Base-by-base conservation (phyloP, 2,113 vertebrate genomes). In the Tautogolabrus adspersus region DNA sequence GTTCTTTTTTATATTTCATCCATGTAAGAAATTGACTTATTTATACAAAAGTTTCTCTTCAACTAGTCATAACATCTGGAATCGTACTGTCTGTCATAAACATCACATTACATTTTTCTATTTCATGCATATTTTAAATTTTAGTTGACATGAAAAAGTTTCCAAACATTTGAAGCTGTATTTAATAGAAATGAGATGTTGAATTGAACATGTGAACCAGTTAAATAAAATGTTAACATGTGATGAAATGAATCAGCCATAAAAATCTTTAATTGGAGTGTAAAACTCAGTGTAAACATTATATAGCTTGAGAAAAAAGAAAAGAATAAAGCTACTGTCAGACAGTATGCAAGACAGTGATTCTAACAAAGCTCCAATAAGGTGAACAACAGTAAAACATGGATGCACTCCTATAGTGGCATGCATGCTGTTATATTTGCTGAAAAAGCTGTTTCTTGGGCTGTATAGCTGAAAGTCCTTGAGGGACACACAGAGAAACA, bases 391-490 rank as follows among this genome's bases (percentile, higher is more conserved):
- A 44, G 8, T 5, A 34, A 1, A 11, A 22, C 3, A 16, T 11
- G 11, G 8, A 16, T 60, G 23, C 37, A 46, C 26, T 44, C 21
- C 49, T 3, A 1, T 4, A 22, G 37, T 38, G 7, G 34, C 38
- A 52, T 59, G 34, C 63, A 13, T 30, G 40, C 63, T 30, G 61
- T 23, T 7, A 22, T 34, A 13, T 40, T n/a, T 42, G 49, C 30
- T 16, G 3, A 18, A 49, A 49, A 49, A 19, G 47, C 47, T 49
- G 0, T 49, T 18, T 15, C 18, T 63, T 56, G 38, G 26, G 26
- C 34, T 57, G 19, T 13, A 26, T 61, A 34, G 66, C 81, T 79
- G 66, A 76, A 78, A 85, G 81, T 79, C 81, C 60, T 80, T 77
- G 59, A 80, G 68, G 51, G 70, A 10, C 66, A 65, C 46, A 54